These are phyloP conservation scores for Epiblema foenella DNA, from an alignment of 2,888 invertebrate genomes.

Conservation along the genomic window DNA sequence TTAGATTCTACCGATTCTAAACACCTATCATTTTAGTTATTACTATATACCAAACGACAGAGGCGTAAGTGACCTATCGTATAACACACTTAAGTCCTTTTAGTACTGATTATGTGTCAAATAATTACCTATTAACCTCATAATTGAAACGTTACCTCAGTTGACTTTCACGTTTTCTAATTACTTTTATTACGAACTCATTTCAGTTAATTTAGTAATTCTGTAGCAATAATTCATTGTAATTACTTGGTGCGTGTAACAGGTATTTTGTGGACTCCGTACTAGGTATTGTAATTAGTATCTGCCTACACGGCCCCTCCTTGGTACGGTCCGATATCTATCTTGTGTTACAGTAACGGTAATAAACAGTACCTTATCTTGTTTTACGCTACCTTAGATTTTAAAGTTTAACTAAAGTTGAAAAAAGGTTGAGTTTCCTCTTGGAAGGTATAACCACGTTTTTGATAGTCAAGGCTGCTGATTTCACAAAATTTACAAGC, in stretches of 20 bases:
- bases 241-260: slow-evolving; percentile 47
- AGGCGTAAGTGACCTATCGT: neutral
- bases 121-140: slow-evolving; percentile 28
- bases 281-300: slow-evolving; percentile 44
- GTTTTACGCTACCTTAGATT: neutral
- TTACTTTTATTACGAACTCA: slow-evolving; percentile 43
- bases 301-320: slow-evolving; percentile 42
- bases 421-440: no score
- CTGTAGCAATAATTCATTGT: slow-evolving; percentile 32
- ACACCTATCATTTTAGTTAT: neutral
- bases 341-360: slow-evolving; percentile 28
- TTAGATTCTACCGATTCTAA: no score
- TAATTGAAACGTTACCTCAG: slow-evolving; percentile 40
- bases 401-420: no score
- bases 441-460: no score
- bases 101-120: neutral
- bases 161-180: slow-evolving; percentile 41
- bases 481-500: no score
- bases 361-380: slow-evolving; percentile 1
- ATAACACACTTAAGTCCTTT: neutral
- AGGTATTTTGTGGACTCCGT: slow-evolving; percentile 41
- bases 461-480: no score
- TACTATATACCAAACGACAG: neutral
- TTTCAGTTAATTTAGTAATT: slow-evolving; percentile 43
- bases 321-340: slow-evolving; percentile 36